A percentile compares a stretch with the other conserved stretches of the same genome.
Evolutionary conservation across 1,140 invertebrate genomes (phyloP).

Genomic region (Idris sp.): DNA sequence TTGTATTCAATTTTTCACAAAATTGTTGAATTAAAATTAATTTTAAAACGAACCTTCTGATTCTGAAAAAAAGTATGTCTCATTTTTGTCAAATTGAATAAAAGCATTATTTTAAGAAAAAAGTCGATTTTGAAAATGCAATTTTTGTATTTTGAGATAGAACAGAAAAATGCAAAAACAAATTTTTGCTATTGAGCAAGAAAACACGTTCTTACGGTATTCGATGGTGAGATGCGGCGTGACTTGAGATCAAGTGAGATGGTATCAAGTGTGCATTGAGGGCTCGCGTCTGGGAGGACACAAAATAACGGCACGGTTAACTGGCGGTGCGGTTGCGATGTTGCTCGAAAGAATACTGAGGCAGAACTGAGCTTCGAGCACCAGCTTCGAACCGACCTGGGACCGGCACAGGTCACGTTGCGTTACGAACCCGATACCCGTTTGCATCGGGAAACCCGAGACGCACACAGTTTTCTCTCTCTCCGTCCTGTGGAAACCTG

Average conservation of each 20-base stretch:
- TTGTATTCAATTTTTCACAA: too few relatives aligned
- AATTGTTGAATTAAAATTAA: too few relatives aligned
- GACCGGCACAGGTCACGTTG: slow-evolving; percentile 14
- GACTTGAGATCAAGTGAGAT: slow-evolving; percentile 9
- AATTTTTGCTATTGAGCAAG: neutral
- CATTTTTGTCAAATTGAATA: too few relatives aligned
- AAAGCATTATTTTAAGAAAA: too few relatives aligned
- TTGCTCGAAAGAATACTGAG: slow-evolving; percentile 71
- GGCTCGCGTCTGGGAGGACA: slow-evolving; percentile 26
- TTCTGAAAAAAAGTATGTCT: too few relatives aligned
- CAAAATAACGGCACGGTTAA: slow-evolving; percentile 18
- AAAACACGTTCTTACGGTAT: slow-evolving; percentile 40
- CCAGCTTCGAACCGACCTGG: slow-evolving; percentile 50
- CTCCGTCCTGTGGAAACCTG: slow-evolving; percentile 26
- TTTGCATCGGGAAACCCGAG: slow-evolving; percentile 52
- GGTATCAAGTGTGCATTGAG: slow-evolving; percentile 5
- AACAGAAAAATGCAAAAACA: neutral
- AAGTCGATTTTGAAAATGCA: too few relatives aligned
- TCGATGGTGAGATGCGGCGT: slow-evolving; percentile 38
- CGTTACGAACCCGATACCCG: slow-evolving; percentile 47
- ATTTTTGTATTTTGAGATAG: too few relatives aligned
- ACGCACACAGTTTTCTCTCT: slow-evolving; percentile 12
- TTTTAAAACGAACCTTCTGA: too few relatives aligned
- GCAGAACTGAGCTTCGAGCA: slow-evolving; percentile 70
- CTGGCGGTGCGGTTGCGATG: slow-evolving; percentile 59